A percentile compares a stretch with the other conserved stretches of the same genome.
Evolutionary conservation across 2,888 invertebrate genomes (phyloP).

Genomic region (Lasioglossum morio): DNA sequence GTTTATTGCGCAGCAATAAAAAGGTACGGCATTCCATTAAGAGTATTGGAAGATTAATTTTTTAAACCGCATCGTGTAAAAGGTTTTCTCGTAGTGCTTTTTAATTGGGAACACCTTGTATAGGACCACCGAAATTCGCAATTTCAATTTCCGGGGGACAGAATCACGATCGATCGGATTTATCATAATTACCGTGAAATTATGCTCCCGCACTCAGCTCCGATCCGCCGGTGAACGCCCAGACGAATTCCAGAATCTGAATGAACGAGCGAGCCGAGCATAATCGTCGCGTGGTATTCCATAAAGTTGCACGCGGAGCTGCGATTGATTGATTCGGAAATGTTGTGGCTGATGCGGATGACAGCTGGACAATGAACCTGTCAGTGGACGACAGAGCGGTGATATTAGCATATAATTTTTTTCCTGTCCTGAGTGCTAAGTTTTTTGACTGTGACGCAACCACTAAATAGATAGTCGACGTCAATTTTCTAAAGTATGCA

Average conservation of each 20-base stretch:
- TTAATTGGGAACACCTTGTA: background rate
- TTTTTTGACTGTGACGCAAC: background rate
- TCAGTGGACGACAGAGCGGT: constrained; percentile 20
- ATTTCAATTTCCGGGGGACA: background rate
- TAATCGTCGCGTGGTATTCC: constrained; percentile 39
- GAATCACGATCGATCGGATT: background rate
- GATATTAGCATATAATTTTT: constrained; percentile 1
- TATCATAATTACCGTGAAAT: constrained; percentile 10
- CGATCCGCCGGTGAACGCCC: background rate
- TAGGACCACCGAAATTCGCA: background rate
- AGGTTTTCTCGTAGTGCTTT: background rate
- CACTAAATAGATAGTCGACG: background rate
- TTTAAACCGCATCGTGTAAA: background rate
- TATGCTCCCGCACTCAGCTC: background rate
- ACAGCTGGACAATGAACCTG: constrained; percentile 61
- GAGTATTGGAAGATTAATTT: background rate
- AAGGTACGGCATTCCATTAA: background rate
- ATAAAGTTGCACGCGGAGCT: constrained; percentile 38
- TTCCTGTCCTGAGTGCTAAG: background rate
- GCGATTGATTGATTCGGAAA: constrained; percentile 61
- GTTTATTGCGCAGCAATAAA: too few relatives aligned
- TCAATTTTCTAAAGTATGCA: background rate
- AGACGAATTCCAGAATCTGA: background rate
- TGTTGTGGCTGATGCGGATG: constrained; percentile 55
- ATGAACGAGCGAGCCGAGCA: constrained; percentile 15